Evolutionary conservation across 2,797 vertebrate species (phyloP), one percentile per base, ranked within the genome.

Genomic region (Kryptolebias ocellatus): DNA sequence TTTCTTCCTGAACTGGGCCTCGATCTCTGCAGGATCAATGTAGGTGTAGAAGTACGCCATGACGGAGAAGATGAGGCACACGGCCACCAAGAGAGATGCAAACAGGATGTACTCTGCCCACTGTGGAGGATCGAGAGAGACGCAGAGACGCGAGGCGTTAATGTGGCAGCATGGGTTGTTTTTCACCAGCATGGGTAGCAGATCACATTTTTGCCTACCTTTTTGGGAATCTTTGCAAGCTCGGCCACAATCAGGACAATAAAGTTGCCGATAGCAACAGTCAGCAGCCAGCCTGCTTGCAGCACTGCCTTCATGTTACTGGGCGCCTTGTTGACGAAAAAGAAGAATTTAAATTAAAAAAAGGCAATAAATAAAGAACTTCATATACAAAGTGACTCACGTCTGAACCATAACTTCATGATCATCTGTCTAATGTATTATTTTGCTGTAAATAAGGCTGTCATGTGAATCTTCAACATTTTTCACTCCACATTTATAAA

Each of bases 221-320:
- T 93, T 60, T 97, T 8, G 0, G 80, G 61, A 71, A 99, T 67
- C 78, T 90, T 92, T 69, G 91, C 93, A 14, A 93, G 70, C 76
- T 95, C 96, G 8, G 97, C 95, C 72, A 99, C 95, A 0, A 99
- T 97, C 27, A 99, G 90, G 61, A 99, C 98, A 1, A 98, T 96
- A 61, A 99, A 94, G 92, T 99, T 98, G 14, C 98, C 98, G 0
- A 98, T 1, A 10, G 97, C 96, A 67, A 96, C 96, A 0, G 96
- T 95, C 3, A 99, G 66, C 60, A 97, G 91, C 98, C 98, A 99
- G 4, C 97, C 96, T 0, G 97, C 98, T 71, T 99, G 97, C 20
- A 99, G 93, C 77, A 99, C 96, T 0, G 98, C 91, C 87, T 99
- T 99, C 98, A 99, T 99, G 70, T 96, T 99, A 78, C 95, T 95